Base-by-base conservation (phyloP, 1,140 invertebrate species). In the Calephelis virginiensis region DNA sequence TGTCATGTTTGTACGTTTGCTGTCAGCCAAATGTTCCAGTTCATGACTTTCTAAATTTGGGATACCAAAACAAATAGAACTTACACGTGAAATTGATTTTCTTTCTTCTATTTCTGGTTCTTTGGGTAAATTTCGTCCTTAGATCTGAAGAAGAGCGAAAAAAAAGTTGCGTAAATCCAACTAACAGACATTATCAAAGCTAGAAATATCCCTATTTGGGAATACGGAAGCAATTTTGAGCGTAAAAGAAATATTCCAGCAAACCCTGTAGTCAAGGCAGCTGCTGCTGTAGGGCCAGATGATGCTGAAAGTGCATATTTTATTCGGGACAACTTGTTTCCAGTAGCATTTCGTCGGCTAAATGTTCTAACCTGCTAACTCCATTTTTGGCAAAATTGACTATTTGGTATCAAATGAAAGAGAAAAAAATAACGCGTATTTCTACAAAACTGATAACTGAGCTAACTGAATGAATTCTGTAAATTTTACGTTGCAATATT, bases 121-220 rank as follows among this genome's bases (percentile, higher is more conserved):
- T 70, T 85, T 89, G 13, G 73, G 67, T 1, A 81, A 80, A 68
- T 71, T 83, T 17, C 69, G 65, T 38, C 96, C 96, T 46, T 93
- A 89, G 28, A 95, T 83, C n/a, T 95, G 93, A 12, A 98, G 92
- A 61, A 98, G 79, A 11, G 97, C 94, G 75, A 94, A 85, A 99
- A 99, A 79, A 99, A 97, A 4, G 98, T 99, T 2, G 98, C 95
- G 83, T 97, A 99, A 1, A 96, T 82, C 97, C 98, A 99, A 91
- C 97, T 99, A 4, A 96, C 93, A 12, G 93, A 91, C 94, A 98
- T 98, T 0, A 99, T 94, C 8, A 99, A 93, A 70, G 98, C 93
- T 40, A 99, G 91, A 92, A 99, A 99, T 61, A 96, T 93, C 11
- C 97, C 98, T 67, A 99, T 97, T 92, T 99, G 97, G 71, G 96